These are phyloP conservation scores for Hyaena hyaena DNA, from an alignment of 2,113 vertebrate genomes.

Conservation along the genomic window DNA sequence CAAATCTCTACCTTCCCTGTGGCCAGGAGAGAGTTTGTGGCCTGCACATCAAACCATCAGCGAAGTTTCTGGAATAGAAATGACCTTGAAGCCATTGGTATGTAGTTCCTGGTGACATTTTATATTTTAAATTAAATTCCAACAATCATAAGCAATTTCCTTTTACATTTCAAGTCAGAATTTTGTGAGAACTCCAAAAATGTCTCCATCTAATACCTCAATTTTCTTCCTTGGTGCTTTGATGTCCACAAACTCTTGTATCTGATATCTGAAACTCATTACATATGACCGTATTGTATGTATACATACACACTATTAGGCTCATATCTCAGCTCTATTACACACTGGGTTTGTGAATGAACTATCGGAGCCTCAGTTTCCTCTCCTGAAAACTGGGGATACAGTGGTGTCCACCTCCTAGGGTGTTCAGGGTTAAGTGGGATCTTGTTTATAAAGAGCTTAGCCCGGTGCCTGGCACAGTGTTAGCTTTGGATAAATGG, in stretches of 20 bases:
- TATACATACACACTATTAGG: not conserved
- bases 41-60: not conserved
- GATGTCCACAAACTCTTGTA: not conserved
- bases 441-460: constrained; percentile 46
- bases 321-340: not conserved
- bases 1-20: not conserved
- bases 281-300: not conserved
- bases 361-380: not conserved
- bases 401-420: not conserved
- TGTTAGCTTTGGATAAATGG: constrained; percentile 49
- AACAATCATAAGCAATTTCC: not conserved
- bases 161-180: constrained; percentile 27
- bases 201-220: not conserved
- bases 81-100: not conserved
- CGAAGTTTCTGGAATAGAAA: constrained; percentile 20
- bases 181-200: constrained; percentile 38
- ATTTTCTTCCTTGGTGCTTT: not conserved
- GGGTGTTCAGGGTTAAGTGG: not conserved
- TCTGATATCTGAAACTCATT: not conserved
- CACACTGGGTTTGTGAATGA: not conserved
- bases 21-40: not conserved
- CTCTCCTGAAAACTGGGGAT: not conserved
- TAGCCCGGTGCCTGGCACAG: not conserved
- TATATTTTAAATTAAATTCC: not conserved
- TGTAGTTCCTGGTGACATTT: not conserved